Evolutionary conservation across 2,113 vertebrate genomes (phyloP).

Genomic region (Ovis aries): ARS-UI_Ramb_v3.0 NC_056054.1:85190001-85190500

Average conservation of each 20-base stretch:
- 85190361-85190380: not conserved
- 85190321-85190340: not conserved
- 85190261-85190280: not conserved
- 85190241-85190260: not conserved
- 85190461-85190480: too few species aligned
- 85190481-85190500: too few species aligned
- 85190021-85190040: not conserved
- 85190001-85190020: not conserved
- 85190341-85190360: not conserved
- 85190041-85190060: not conserved
- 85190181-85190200: accelerated
- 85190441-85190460: too few species aligned
- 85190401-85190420: not conserved
- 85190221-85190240: not conserved
- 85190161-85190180: accelerated
- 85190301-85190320: not conserved
- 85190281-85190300: not conserved
- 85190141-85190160: not conserved
- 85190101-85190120: accelerated
- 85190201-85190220: not conserved
- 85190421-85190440: not conserved
- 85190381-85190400: not conserved
- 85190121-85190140: not conserved
- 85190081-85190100: not conserved
- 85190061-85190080: not conserved